Base-by-base conservation (phyloP, 2,888 invertebrate species). In the Meganola albula region DNA sequence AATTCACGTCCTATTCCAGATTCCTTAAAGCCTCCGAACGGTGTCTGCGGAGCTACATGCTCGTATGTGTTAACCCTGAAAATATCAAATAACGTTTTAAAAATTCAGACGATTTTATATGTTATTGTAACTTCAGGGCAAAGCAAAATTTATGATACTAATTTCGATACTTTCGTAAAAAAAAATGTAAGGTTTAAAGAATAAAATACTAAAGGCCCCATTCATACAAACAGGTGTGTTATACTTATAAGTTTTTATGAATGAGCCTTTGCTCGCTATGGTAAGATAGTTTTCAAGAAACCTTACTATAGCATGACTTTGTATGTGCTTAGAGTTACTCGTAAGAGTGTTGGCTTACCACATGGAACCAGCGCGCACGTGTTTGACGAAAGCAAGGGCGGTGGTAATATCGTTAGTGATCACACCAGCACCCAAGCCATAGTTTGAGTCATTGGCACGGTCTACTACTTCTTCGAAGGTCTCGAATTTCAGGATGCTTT, bases 11-110 rank as follows among this genome's bases (percentile, higher is more conserved):
- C 96, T 53, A 93, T 89, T 29, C 96, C 96, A 13, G 95, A 95
- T 58, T 92, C 90, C 66, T 95, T 96, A 76, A 90, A 96, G 23
- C 96, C 96, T 31, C 96, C 96, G 67, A 96, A 96, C 8, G 96
- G 96, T 23, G 93, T 91, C 68, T 96, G 95, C 1, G 91, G 83
- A 7, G 87, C 72, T 2, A 92, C 87, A 28, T 89, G 88, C 55
- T 92, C 90, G 56, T 92, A 94, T 28, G 91, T 90, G 72, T 94
- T 94, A 3, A 94, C 88, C 93, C 93, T 85, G 50, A 11, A 62
- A 63, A 16, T n/a, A n/a, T n/a, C n/a, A n/a, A n/a, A n/a, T n/a
- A n/a, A n/a, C n/a, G n/a, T n/a, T n/a, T n/a, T n/a, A n/a, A n/a
- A n/a, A n/a, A n/a, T n/a, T n/a, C n/a, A n/a, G n/a, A n/a, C n/a